phyloP scores from a whole-genome alignment of 2,113 vertebrate genomes.

The Psettodes erumei region DNA sequence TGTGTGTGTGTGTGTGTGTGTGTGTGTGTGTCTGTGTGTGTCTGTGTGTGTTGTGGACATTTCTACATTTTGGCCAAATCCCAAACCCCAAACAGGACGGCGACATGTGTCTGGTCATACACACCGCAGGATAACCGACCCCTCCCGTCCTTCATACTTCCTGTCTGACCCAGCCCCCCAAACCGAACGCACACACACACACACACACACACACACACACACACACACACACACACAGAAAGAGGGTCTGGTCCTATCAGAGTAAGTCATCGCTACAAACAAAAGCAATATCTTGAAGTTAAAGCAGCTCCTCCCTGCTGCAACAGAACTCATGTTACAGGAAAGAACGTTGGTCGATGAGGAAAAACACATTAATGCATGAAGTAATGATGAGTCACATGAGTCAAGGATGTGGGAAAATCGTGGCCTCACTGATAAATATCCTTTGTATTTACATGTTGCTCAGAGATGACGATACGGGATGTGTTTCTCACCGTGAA shows the following conservation, averaged over 20 bases:
- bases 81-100: slow-evolving; percentile 8
- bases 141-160: slow-evolving; percentile 12
- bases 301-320: neutral
- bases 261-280: neutral
- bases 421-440: too few relatives aligned
- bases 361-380: too few relatives aligned
- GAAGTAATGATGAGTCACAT: too few relatives aligned
- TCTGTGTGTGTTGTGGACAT: neutral
- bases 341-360: too few relatives aligned
- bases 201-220: neutral
- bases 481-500: slow-evolving; percentile 88
- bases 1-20: too few relatives aligned
- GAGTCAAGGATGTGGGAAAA: too few relatives aligned
- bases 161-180: neutral
- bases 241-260: neutral
- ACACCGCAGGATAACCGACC: slow-evolving; percentile 21
- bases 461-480: too few relatives aligned
- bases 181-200: neutral
- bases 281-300: slow-evolving; percentile 10
- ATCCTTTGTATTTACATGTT: too few relatives aligned
- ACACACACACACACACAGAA: neutral
- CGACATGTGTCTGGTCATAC: slow-evolving; percentile 4
- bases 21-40: neutral
- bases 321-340: too few relatives aligned
- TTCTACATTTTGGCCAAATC: too few relatives aligned